Conservation (phyloP, 2,797 vertebrate genomes). For the Pangasius krempfi region DNA sequence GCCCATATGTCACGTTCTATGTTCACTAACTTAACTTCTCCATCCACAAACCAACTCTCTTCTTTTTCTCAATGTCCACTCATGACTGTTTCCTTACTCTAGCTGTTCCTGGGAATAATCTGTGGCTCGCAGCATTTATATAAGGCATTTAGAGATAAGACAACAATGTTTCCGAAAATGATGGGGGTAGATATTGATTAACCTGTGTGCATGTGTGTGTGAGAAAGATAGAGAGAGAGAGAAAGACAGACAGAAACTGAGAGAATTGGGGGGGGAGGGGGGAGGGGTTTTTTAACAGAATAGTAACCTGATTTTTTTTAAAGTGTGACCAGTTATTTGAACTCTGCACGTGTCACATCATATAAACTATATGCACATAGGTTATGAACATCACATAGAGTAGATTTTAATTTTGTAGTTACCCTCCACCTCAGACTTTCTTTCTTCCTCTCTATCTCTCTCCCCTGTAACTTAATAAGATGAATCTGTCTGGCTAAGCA, state of each 20-base stretch:
- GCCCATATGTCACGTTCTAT: no score
- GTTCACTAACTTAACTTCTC: not conserved
- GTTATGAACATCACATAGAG: constrained; percentile 1
- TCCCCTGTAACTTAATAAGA: not conserved
- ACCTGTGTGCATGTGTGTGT: not conserved
- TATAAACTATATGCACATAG: not conserved
- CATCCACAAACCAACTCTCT: not conserved
- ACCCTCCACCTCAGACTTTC: not conserved
- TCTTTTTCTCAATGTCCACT: not conserved
- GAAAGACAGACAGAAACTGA: not conserved
- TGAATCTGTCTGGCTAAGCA: constrained; percentile 47
- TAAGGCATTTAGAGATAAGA: not conserved
- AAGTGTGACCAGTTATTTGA: not conserved
- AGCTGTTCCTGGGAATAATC: constrained; percentile 1
- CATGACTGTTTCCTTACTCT: not conserved
- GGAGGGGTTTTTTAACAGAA: not conserved
- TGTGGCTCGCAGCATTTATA: not conserved
- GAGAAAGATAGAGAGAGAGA: not conserved
- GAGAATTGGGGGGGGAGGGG: not conserved
- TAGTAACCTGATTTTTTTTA: not conserved
- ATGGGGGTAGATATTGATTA: not conserved
- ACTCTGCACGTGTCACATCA: not conserved
- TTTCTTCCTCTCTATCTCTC: not conserved
- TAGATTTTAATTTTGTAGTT: not conserved
- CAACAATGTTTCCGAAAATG: constrained; percentile 9